Percentiles rank a stretch among this genome's conserved stretches.
phyloP scores from a whole-genome alignment of 2,888 invertebrate genomes.

The Drosophila histrio region DNA sequence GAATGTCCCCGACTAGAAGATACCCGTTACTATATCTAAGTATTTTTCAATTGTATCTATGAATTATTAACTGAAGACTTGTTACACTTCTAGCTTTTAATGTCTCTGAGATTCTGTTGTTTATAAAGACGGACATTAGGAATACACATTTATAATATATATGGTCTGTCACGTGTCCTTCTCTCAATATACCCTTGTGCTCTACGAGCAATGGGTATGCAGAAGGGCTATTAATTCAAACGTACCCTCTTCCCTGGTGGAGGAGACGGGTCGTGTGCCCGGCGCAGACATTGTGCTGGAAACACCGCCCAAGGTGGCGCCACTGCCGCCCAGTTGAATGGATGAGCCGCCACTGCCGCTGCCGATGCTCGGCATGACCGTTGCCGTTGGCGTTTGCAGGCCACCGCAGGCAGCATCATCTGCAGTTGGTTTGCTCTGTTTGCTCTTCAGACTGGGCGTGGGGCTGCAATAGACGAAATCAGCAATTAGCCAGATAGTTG shows the following conservation, averaged over 20 bases:
- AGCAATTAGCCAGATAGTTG: no score
- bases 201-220: no score
- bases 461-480: conserved; percentile 85
- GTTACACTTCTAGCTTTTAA: no score
- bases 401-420: conserved; percentile 80
- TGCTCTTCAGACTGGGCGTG: conserved; percentile 87
- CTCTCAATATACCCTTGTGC: no score
- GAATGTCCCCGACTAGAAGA: no score
- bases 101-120: no score
- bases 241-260: conserved; percentile 86
- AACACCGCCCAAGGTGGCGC: conserved; percentile 70
- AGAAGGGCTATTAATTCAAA: conserved; percentile 85
- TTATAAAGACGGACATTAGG: no score
- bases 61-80: no score
- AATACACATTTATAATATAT: no score
- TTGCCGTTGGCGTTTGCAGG: conserved; percentile 81
- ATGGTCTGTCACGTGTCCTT: no score
- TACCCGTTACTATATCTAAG: no score
- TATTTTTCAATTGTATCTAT: no score
- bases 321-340: conserved; percentile 69
- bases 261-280: conserved; percentile 81
- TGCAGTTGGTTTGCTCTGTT: conserved; percentile 85
- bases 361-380: conserved; percentile 69
- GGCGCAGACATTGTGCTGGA: conserved; percentile 56
- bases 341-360: conserved; percentile 69